Evolutionary conservation across 2,888 invertebrate genomes (phyloP), one percentile per base, ranked within the genome.

Genomic region (Erpobdella octoculata): DNA sequence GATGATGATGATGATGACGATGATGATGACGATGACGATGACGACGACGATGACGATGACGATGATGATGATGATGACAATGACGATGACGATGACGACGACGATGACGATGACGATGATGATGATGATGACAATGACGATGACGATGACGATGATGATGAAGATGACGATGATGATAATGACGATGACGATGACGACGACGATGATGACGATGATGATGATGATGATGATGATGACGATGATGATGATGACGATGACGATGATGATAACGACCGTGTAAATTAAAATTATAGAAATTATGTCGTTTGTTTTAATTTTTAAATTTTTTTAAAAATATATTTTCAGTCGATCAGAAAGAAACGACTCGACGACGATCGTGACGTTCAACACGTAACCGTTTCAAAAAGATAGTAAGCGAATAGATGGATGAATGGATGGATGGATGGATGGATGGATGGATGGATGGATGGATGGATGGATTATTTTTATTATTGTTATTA

Each of bases 221-320:
- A 71, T 66, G 74, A 72, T 35, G 41, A 72, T 62, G 71, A 74
- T 38, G 64, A 72, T 59, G 69, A 76, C 61, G 61, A 74, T 65
- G 72, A 67, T 70, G 68, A 71, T 71, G 65, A 9, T 71, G 48
- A 41, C 59, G 69, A 76, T 61, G 61, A 74, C 61, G 72, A 67
- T 70, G 68, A 71, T 71, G 65, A 9, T 71, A 36, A 41, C 41
- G 21, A 71, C 53, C 64, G 71, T 37, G 33, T 66, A 65, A 64
- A 74, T 65, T 41, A 72, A 48, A 69, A 67, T 68, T 37, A 61
- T 62, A 62, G 28, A 38, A 46, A 35, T 73, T 25, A 37, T 33
- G 21, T 12, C 25, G 33, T n/a, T n/a, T n/a, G n/a, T n/a, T n/a
- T n/a, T n/a, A n/a, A n/a, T n/a, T n/a, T n/a, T n/a, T n/a, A n/a